These are phyloP conservation scores for Notamacropus eugenii DNA, from an alignment of 2,797 vertebrate genomes.

Conservation along the genomic window DNA sequence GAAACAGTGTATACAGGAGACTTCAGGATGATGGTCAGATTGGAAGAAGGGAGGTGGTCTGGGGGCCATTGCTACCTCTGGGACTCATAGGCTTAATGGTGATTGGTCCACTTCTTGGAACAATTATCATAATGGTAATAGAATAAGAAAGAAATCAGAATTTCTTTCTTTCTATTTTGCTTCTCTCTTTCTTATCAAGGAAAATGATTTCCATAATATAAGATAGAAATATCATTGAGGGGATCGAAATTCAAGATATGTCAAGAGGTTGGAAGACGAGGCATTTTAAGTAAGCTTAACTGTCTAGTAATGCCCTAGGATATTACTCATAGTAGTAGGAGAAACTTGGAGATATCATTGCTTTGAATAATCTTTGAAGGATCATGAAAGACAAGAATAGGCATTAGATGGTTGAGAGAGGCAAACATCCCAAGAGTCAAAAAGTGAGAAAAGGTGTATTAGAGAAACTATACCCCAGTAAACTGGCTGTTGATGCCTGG, in stretches of 20 bases:
- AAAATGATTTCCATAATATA: not conserved
- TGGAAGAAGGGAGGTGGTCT: not conserved
- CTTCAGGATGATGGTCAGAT: not conserved
- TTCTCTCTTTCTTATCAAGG: not conserved
- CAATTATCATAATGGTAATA: not conserved
- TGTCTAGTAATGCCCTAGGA: not conserved
- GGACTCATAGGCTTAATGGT: not conserved
- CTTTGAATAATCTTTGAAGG: constrained; percentile 15
- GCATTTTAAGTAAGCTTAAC: not conserved
- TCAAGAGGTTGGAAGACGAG: not conserved
- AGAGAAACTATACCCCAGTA: not conserved
- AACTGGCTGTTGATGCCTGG: not conserved
- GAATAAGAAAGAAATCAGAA: not conserved
- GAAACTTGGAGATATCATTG: not conserved
- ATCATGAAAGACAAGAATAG: constrained; percentile 7
- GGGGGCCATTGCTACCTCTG: not conserved
- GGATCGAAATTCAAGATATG: not conserved
- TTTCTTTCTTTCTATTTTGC: not conserved
- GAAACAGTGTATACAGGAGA: not conserved
- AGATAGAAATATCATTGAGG: not conserved
- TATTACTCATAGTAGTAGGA: not conserved
- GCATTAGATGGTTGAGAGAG: not conserved
- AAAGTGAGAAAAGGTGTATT: not conserved
- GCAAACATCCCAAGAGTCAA: not conserved
- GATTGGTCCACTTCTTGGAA: not conserved